These are phyloP conservation scores for Watsonalla cultraria DNA, from an alignment of 2,888 invertebrate genomes.

Conservation along the genomic window DNA sequence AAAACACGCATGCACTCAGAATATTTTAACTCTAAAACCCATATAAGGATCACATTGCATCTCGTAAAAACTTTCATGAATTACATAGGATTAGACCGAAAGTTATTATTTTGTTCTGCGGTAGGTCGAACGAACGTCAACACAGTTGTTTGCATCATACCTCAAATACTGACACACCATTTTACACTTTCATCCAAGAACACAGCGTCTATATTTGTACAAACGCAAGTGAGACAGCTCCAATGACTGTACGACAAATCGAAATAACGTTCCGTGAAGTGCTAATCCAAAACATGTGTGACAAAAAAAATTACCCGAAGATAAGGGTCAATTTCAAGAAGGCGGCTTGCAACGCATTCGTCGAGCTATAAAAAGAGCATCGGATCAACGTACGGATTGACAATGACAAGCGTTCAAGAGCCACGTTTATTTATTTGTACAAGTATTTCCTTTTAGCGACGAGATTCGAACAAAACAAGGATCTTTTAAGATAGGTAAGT, in stretches of 20 bases:
- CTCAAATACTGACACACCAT: constrained; percentile 17
- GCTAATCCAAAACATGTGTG: constrained; percentile 75
- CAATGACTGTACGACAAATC: constrained; percentile 38
- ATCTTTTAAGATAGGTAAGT: constrained; percentile 64
- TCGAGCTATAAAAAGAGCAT: constrained; percentile 66
- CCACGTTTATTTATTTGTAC: constrained; percentile 73
- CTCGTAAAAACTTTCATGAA: constrained; percentile 59
- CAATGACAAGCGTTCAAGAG: constrained; percentile 75
- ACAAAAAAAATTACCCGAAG: constrained; percentile 63
- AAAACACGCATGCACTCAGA: constrained; percentile 16
- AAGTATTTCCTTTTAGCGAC: constrained; percentile 76
- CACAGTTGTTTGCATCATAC: constrained; percentile 18
- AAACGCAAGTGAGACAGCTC: constrained; percentile 10
- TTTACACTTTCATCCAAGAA: constrained; percentile 17
- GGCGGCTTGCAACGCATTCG: constrained; percentile 55
- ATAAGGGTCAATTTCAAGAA: constrained; percentile 75
- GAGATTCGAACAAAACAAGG: constrained; percentile 62
- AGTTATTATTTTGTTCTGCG: constrained; percentile 63
- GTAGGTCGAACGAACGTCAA: constrained; percentile 56
- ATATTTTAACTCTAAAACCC: constrained; percentile 38
- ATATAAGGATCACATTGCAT: constrained; percentile 49
- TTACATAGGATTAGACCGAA: constrained; percentile 62
- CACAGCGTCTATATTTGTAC: constrained; percentile 27
- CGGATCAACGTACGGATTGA: constrained; percentile 65
- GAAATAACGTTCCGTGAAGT: constrained; percentile 64